These are phyloP conservation scores for Pygocentrus nattereri DNA, from an alignment of 2,797 vertebrate species.

Conservation along the genomic window DNA sequence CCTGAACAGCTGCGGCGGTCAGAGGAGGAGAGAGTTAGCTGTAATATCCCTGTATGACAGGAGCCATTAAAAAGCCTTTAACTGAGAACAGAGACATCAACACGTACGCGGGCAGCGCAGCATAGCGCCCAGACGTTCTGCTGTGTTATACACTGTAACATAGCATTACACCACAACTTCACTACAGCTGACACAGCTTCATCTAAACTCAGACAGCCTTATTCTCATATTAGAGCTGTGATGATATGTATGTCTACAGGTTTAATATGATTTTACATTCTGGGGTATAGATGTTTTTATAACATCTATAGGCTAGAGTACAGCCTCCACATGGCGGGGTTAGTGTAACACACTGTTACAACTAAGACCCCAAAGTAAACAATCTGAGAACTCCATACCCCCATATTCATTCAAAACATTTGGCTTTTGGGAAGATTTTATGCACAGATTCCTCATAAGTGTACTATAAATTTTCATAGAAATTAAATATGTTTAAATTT, in stretches of 20 bases:
- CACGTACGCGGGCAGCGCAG: constrained; percentile 17
- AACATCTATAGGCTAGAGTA: too few species aligned
- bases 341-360: too few species aligned
- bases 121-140: neutral
- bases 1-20: constrained; percentile 79
- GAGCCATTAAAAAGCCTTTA: constrained; percentile 73
- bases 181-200: constrained; percentile 5
- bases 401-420: too few species aligned
- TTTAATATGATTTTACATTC: too few species aligned
- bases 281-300: too few species aligned
- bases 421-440: too few species aligned
- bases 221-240: neutral
- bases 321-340: too few species aligned
- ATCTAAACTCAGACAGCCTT: neutral
- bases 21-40: constrained; percentile 67
- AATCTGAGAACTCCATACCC: too few species aligned
- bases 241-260: neutral
- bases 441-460: too few species aligned
- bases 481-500: too few species aligned
- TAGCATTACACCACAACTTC: neutral
- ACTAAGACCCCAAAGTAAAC: too few species aligned
- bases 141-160: neutral
- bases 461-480: too few species aligned
- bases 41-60: constrained; percentile 81
- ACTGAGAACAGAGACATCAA: constrained; percentile 72